phyloP scores from a whole-genome alignment of 2,888 invertebrate genomes.

The Mythimna pallens region DNA sequence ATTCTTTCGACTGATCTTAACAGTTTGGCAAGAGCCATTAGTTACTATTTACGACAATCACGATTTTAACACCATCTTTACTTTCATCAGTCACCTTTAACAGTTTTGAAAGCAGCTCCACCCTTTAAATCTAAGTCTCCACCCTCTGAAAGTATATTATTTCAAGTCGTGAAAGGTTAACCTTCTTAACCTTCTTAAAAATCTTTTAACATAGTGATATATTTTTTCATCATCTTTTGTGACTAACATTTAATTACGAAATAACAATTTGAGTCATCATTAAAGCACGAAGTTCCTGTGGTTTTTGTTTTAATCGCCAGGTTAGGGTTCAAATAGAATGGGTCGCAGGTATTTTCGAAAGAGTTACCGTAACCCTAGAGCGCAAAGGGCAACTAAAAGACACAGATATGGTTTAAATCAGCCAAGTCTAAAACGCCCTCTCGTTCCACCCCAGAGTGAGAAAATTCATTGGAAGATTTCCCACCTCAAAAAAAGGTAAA shows the following conservation, averaged over 20 bases:
- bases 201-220: not conserved
- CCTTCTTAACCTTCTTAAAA: too few species aligned
- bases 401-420: not conserved
- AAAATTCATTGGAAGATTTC: not conserved
- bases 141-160: slow-evolving; percentile 17
- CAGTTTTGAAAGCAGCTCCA: slow-evolving; percentile 1
- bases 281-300: not conserved
- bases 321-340: not conserved
- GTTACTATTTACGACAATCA: slow-evolving; percentile 25
- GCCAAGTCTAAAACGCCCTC: not conserved
- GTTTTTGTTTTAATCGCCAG: not conserved
- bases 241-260: slow-evolving; percentile 17
- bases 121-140: slow-evolving; percentile 7
- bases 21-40: slow-evolving; percentile 12
- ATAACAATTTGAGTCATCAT: not conserved
- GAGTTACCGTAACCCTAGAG: too few species aligned
- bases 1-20: slow-evolving; percentile 19
- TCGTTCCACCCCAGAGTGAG: not conserved
- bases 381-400: too few species aligned
- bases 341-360: too few species aligned
- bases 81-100: slow-evolving; percentile 22
- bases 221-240: slow-evolving; percentile 15
- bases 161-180: slow-evolving; percentile 50
- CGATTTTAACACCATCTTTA: slow-evolving; percentile 7
- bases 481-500: not conserved